A percentile compares a stretch with the other conserved stretches of the same genome.
Evolutionary conservation across 2,888 invertebrate genomes (phyloP).

Genomic region (Odiellus spinosus): DNA sequence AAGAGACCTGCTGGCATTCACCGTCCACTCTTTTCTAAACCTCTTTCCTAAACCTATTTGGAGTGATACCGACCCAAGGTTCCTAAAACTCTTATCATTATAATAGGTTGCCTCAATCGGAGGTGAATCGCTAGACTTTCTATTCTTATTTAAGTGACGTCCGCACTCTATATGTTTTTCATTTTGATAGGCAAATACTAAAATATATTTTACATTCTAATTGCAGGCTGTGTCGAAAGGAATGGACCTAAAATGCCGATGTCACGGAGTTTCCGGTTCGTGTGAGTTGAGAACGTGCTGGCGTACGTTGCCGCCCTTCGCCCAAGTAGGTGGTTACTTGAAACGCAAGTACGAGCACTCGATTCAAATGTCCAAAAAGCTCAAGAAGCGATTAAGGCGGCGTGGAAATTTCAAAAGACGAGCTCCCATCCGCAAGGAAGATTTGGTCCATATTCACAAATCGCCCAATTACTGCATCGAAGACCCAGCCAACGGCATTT

Average conservation of each 20-base stretch:
- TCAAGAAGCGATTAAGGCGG: conserved; percentile 29
- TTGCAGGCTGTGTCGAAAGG: conserved; percentile 16
- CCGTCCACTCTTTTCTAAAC: no score
- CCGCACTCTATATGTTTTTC: no score
- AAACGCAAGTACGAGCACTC: conserved; percentile 35
- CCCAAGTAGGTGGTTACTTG: conserved; percentile 35
- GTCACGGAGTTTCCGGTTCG: conserved; percentile 43
- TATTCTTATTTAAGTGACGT: no score
- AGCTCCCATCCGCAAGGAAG: conserved; percentile 33
- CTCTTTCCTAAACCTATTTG: no score
- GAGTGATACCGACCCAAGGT: no score
- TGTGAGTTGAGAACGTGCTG: conserved; percentile 43
- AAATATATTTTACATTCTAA: no score
- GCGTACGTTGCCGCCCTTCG: conserved; percentile 39
- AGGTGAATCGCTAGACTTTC: no score
- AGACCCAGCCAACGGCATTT: conserved; percentile 32
- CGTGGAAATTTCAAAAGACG: conserved; percentile 33
- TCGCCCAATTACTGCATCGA: conserved; percentile 40
- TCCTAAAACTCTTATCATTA: no score
- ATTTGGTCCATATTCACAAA: conserved; percentile 39
- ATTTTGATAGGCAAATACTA: no score
- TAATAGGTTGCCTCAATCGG: no score
- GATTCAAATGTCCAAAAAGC: conserved; percentile 9
- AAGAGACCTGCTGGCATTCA: no score
- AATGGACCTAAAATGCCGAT: conserved; percentile 39